phyloP scores from a whole-genome alignment of 2,888 invertebrate genomes.

The Folsomia candida region DNA sequence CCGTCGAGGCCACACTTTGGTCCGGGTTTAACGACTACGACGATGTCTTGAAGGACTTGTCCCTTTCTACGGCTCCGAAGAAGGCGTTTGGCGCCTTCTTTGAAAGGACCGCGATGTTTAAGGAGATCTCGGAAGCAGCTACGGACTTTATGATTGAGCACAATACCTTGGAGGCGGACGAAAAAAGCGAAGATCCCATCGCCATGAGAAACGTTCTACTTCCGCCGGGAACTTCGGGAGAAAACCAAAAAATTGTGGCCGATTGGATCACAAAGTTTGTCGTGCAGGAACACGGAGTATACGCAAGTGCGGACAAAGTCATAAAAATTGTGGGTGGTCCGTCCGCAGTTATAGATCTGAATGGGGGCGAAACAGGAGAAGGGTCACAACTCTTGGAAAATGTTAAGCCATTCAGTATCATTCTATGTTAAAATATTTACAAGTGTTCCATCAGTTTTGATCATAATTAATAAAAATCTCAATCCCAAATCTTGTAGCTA shows the following conservation, averaged over 20 bases:
- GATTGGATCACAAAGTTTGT: constrained; percentile 37
- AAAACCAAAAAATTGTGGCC: constrained; percentile 24
- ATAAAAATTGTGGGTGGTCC: constrained; percentile 39
- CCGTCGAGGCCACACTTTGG: constrained; percentile 11
- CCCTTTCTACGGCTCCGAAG: not conserved
- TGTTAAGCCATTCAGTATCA: constrained; percentile 21
- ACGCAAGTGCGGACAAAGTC: constrained; percentile 31
- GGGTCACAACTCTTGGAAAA: constrained; percentile 27
- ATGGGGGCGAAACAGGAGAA: too few species aligned
- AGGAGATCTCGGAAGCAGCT: constrained; percentile 31
- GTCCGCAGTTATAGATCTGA: constrained; percentile 23
- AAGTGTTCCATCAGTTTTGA: too few species aligned
- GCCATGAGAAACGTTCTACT: constrained; percentile 34
- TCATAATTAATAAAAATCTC: too few species aligned
- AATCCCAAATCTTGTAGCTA: too few species aligned
- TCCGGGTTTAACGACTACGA: constrained; percentile 1
- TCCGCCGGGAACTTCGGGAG: constrained; percentile 28
- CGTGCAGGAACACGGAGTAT: constrained; percentile 33
- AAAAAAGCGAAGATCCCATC: constrained; percentile 21
- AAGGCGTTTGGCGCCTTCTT: too few species aligned
- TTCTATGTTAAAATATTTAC: constrained; percentile 24
- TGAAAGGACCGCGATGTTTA: not conserved
- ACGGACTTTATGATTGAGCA: constrained; percentile 22
- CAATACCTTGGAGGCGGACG: constrained; percentile 26
- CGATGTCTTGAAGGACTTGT: not conserved